Base-by-base conservation (phyloP, 2,113 vertebrate genomes). In the Cepphus grylle region DNA sequence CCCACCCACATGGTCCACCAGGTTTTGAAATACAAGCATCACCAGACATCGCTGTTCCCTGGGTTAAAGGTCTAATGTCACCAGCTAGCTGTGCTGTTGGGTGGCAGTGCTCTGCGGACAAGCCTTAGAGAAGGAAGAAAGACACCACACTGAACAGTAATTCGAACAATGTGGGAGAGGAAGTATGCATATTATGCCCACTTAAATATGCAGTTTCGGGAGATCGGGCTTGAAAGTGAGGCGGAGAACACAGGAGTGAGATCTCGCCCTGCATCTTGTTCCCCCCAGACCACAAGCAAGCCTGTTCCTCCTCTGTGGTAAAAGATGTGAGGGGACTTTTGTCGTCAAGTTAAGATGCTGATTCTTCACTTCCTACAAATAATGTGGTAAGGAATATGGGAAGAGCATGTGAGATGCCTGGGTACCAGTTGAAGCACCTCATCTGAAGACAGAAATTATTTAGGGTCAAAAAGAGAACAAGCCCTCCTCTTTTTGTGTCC, bases 11-110 rank as follows among this genome's bases (percentile, higher is more conserved):
- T 71, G 69, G 86, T 92, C 43, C 69, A 56, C 26, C 32, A 52
- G 65, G 69, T 92, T 88, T 81, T 96, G 83, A 91, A 92, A 89
- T 59, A 55, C n/a, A 82, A 55, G 25, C 38, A 55, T 16, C 40
- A 63, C 32, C 45, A 86, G 61, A 43, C 61, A 45, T 40, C 16
- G 18, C 11, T 56, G 9, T 52, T 82, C 14, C 38, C 8, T 0
- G 5, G 29, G 61, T 88, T 87, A 79, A 94, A 97, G 80, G 83
- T 49, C 52, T 81, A 65, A 38, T 42, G 69, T 74, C 77, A 93
- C 21, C 40, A 78, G 50, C 59, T 77, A 73, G 59, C 43, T 67
- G 55, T 14, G 58, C 82, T 73, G 23, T 15, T 62, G 47, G 20
- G n/a, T 43, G 50, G 45, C 43, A 73, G 7, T 23, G 18, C 52